These are phyloP conservation scores for Ladona fulva DNA, from an alignment of 1,140 invertebrate genomes.

Conservation along the genomic window DNA sequence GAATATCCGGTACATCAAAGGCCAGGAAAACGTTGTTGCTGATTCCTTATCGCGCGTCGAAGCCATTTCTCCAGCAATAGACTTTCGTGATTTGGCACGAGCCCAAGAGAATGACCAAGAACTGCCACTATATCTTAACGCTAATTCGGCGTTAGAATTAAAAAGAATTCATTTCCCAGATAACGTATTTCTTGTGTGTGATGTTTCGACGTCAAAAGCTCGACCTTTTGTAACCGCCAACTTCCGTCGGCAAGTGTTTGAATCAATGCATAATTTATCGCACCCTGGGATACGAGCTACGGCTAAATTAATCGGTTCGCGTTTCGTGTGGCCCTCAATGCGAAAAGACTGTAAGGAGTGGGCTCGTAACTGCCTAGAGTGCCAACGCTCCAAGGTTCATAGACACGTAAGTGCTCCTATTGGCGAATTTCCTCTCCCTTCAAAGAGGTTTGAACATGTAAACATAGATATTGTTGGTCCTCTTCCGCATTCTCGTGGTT, in stretches of 20 bases:
- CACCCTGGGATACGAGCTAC: conserved; percentile 19
- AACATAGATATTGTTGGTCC: conserved; percentile 36
- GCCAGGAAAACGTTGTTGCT: conserved; percentile 30
- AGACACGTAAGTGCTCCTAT: conserved; percentile 22
- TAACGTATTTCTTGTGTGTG: too few species aligned
- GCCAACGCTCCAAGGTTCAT: conserved; percentile 25
- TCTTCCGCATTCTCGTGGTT: conserved; percentile 30
- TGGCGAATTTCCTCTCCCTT: not conserved
- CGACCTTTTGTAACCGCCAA: conserved; percentile 28
- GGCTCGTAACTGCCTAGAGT: conserved; percentile 19
- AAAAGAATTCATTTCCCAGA: too few species aligned
- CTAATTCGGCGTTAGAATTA: too few species aligned
- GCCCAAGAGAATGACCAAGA: conserved; percentile 24
- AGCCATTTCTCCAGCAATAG: too few species aligned
- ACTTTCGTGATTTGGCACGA: conserved; percentile 20
- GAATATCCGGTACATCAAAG: conserved; percentile 23
- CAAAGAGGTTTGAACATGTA: conserved; percentile 26
- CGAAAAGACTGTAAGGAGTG: conserved; percentile 22
- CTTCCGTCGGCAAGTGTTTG: conserved; percentile 25
- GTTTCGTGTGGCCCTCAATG: conserved; percentile 24
- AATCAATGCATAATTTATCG: conserved; percentile 13
- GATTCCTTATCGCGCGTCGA: too few species aligned
- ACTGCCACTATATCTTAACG: too few species aligned
- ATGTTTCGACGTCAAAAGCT: conserved; percentile 22
- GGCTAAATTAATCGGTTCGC: conserved; percentile 16